These are phyloP conservation scores for Tachysurus fulvidraco DNA, from an alignment of 2,113 vertebrate species.

Conservation along the genomic window DNA sequence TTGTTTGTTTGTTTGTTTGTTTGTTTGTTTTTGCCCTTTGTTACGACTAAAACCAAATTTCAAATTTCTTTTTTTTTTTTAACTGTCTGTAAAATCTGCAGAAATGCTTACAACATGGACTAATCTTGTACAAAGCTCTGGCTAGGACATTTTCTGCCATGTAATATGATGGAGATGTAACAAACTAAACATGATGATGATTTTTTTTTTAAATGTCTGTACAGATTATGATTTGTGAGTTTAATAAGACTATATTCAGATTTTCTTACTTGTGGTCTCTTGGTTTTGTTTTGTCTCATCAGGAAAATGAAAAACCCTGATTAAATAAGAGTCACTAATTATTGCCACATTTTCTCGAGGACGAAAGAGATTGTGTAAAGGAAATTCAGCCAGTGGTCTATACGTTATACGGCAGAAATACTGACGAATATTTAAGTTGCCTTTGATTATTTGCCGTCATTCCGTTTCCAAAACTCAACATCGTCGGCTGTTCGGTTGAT, in stretches of 20 bases:
- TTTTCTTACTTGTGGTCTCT: constrained; percentile 74
- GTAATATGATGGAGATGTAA: constrained; percentile 82
- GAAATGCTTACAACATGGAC: constrained; percentile 27
- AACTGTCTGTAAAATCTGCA: constrained; percentile 32
- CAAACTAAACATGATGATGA: constrained; percentile 84
- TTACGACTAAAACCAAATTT: neutral
- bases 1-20: neutral
- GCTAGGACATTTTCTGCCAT: constrained; percentile 75
- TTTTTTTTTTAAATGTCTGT: constrained; percentile 75
- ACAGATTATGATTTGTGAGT: constrained; percentile 89
- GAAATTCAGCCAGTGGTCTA: neutral
- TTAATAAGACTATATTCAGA: constrained; percentile 93
- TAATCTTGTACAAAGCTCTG: constrained; percentile 74
- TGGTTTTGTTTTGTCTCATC: neutral
- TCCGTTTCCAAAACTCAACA: neutral
- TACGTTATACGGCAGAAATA: neutral
- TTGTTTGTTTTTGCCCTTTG: neutral
- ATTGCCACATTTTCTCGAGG: neutral
- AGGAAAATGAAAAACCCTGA: neutral
- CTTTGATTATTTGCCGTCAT: neutral
- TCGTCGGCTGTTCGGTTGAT: too few relatives aligned
- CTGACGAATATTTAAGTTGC: neutral
- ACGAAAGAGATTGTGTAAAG: neutral
- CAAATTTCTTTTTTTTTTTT: neutral
- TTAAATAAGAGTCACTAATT: neutral